A percentile compares a stretch with the other conserved stretches of the same genome.
These are phyloP conservation scores for Ischnura elegans DNA, from an alignment of 2,888 invertebrate genomes.

Conservation along the genomic window DNA sequence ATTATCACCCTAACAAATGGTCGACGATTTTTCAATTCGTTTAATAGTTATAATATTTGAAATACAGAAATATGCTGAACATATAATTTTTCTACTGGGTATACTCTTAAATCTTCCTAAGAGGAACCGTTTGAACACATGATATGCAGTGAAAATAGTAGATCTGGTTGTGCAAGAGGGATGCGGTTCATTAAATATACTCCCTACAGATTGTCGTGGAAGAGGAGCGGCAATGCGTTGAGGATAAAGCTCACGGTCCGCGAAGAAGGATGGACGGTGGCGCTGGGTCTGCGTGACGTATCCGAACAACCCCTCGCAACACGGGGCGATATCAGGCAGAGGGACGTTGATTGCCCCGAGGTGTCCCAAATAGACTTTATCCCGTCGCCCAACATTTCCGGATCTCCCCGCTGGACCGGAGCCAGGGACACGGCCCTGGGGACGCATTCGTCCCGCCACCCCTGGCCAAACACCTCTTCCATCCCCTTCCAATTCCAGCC, in stretches of 20 bases:
- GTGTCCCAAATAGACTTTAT: conserved; percentile 56
- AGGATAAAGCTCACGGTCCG: not conserved
- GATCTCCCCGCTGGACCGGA: conserved; percentile 27
- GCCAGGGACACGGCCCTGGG: conserved; percentile 43
- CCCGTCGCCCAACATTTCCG: conserved; percentile 13
- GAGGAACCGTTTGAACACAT: too few relatives aligned
- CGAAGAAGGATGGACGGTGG: not conserved
- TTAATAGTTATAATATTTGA: too few relatives aligned
- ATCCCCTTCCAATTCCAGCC: not conserved
- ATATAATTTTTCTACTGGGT: too few relatives aligned
- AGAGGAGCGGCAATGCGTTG: not conserved
- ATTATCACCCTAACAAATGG: too few relatives aligned
- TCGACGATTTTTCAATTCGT: too few relatives aligned
- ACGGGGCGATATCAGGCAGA: conserved; percentile 53
- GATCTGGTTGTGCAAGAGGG: too few relatives aligned
- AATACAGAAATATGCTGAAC: too few relatives aligned
- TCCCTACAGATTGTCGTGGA: too few relatives aligned
- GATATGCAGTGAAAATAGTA: too few relatives aligned
- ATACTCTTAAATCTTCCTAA: too few relatives aligned
- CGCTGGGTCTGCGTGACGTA: not conserved
- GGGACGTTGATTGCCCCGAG: conserved; percentile 30
- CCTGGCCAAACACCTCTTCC: not conserved
- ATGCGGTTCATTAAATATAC: too few relatives aligned
- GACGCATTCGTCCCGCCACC: conserved; percentile 33
- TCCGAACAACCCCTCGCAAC: not conserved